Percentiles rank a stretch among this genome's conserved stretches.
Conservation (phyloP, 2,888 invertebrate species). For the Graphium colonna region DNA sequence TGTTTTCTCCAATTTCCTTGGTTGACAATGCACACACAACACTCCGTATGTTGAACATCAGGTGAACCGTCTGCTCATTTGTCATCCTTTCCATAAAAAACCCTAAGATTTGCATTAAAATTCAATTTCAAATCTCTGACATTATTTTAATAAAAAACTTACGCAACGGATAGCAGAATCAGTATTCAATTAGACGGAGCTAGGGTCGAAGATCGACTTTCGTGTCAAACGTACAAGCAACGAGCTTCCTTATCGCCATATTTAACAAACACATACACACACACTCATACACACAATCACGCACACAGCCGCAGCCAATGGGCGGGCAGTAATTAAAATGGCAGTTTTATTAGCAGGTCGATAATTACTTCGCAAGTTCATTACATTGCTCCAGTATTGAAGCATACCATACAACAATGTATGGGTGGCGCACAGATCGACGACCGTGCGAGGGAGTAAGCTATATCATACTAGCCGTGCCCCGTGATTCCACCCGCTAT, state of each 20-base stretch:
- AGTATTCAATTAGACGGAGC: not conserved
- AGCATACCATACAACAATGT: conserved; percentile 51
- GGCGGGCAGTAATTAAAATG: conserved; percentile 29
- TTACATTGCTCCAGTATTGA: conserved; percentile 43
- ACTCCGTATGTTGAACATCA: too few species aligned
- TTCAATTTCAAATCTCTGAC: too few species aligned
- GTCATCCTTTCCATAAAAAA: too few species aligned
- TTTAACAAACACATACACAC: conserved; percentile 2
- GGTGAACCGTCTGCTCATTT: too few species aligned
- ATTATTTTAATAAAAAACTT: not conserved
- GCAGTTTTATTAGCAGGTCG: conserved; percentile 38
- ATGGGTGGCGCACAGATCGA: conserved; percentile 42
- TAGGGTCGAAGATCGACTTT: not conserved
- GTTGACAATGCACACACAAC: too few species aligned
- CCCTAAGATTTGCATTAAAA: too few species aligned
- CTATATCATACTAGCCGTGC: conserved; percentile 19
- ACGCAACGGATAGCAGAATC: not conserved
- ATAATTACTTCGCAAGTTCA: conserved; percentile 51
- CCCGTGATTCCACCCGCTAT: too few species aligned
- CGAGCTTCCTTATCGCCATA: not conserved
- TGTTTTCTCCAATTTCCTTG: too few species aligned
- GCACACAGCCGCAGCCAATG: conserved; percentile 6
- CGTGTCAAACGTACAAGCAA: not conserved
- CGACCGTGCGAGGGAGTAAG: conserved; percentile 30
- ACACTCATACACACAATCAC: not conserved